These are phyloP conservation scores for Gisinianus flammeolus DNA, from an alignment of 2,888 invertebrate species.

Conservation along the genomic window DNA sequence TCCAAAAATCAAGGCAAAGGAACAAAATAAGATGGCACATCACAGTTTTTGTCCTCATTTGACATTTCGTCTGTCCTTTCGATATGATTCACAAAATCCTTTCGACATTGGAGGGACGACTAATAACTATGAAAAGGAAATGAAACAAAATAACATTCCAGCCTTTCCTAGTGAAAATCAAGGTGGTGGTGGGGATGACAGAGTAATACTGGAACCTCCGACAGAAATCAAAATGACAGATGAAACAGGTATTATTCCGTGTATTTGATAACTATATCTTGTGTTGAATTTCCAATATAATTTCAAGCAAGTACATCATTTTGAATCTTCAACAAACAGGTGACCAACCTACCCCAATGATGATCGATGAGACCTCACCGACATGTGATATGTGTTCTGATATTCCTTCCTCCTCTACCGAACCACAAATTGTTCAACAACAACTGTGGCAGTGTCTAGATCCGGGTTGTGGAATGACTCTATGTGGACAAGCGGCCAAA, in stretches of 20 bases:
- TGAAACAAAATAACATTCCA: neutral
- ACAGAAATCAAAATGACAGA: neutral
- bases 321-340: too few species aligned
- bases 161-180: neutral
- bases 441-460: slow-evolving; percentile 54
- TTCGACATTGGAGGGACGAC: slow-evolving; percentile 12
- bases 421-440: slow-evolving; percentile 15
- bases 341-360: neutral
- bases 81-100: slow-evolving; percentile 24
- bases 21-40: neutral
- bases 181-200: slow-evolving; percentile 26
- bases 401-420: neutral
- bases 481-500: slow-evolving; percentile 53
- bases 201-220: neutral
- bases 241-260: neutral
- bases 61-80: slow-evolving; percentile 36
- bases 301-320: too few species aligned
- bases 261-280: neutral
- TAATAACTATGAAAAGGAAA: neutral
- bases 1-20: too few species aligned
- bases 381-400: slow-evolving; percentile 37
- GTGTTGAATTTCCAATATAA: too few species aligned
- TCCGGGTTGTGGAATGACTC: slow-evolving; percentile 47
- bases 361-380: neutral
- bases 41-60: slow-evolving; percentile 44